phyloP scores from a whole-genome alignment of 1,140 invertebrate genomes.

The Aplysia californica region DNA sequence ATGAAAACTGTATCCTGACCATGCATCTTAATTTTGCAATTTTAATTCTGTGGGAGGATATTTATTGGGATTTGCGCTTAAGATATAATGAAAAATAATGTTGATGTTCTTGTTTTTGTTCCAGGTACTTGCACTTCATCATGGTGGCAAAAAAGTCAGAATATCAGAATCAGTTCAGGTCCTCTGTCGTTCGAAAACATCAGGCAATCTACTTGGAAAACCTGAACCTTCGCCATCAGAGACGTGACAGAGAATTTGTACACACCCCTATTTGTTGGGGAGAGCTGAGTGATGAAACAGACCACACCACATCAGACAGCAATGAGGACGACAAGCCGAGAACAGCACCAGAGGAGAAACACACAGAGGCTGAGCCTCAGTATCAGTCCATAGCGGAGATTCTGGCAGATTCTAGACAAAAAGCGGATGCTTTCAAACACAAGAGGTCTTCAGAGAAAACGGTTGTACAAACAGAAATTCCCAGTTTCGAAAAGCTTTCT shows the following conservation, averaged over 20 bases:
- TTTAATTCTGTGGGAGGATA: too few relatives aligned
- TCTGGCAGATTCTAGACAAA: conserved; percentile 1
- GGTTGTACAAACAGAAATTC: background rate
- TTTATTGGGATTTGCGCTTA: too few relatives aligned
- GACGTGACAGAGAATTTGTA: conserved; percentile 13
- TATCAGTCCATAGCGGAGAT: conserved; percentile 26
- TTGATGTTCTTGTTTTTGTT: too few relatives aligned
- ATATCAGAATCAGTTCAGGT: conserved; percentile 24
- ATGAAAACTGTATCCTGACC: too few relatives aligned
- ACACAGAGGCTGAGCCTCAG: background rate
- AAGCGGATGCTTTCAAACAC: background rate
- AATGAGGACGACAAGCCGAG: background rate
- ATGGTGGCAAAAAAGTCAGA: conserved; percentile 25
- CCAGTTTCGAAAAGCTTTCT: background rate
- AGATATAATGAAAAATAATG: too few relatives aligned
- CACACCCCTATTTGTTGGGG: conserved; percentile 18
- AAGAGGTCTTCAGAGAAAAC: background rate
- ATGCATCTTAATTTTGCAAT: too few relatives aligned
- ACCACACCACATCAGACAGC: background rate
- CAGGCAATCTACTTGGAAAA: conserved; percentile 8
- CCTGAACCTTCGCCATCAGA: background rate
- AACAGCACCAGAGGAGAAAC: background rate
- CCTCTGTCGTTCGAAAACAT: conserved; percentile 13
- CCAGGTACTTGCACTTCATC: background rate
- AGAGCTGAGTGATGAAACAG: background rate